Evolutionary conservation across 2,888 invertebrate genomes (phyloP), one percentile per base, ranked within the genome.

Genomic region (Epirrhoe tristata): DNA sequence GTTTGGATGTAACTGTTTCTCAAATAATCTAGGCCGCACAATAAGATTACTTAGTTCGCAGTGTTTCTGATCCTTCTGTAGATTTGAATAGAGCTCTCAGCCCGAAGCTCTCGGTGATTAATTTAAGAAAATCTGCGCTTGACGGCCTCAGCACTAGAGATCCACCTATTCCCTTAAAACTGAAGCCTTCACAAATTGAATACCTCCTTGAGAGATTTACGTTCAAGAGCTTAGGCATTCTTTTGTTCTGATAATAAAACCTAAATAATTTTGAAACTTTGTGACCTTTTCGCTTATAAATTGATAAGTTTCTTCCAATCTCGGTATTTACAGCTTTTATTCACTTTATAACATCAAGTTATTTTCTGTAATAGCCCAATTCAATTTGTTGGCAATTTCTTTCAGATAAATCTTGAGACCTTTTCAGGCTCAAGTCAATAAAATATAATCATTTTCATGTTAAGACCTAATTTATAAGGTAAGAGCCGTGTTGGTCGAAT

Each of bases 101-200:
- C 10, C 24, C 10, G 48, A 59, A 39, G 34, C 52, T 50, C 16
- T 59, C 31, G 12, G 48, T 52, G n/a, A 59, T 59, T 59, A 59
- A 59, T 59, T 52, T 51, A 52, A 39, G 39, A 39, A 59, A 59
- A 39, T 59, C 52, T 52, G 52, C 59, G 51, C 31, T 24, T 59
- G 59, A 52, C 59, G 39, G 39, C 24, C 59, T 59, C 24, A 39
- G 12, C 46, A 57, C 48, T 46, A 57, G 10, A 57, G 32, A 57
- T 17, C 31, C 4, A 48, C 14, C 14, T 31, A 39, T 39, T 55
- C 48, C 7, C n/a, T 48, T 31, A 14, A 46, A 57, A 14, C 7
- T 48, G 43, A 46, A 16, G 48, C 57, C 24, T 43, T 8, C 43
- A 57, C 14, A 46, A 24, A 57, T 48, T 7, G 6, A 48, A 14